These are phyloP conservation scores for Caenorhabditis japonica DNA, from an alignment of 2,888 invertebrate genomes.

Conservation along the genomic window DNA sequence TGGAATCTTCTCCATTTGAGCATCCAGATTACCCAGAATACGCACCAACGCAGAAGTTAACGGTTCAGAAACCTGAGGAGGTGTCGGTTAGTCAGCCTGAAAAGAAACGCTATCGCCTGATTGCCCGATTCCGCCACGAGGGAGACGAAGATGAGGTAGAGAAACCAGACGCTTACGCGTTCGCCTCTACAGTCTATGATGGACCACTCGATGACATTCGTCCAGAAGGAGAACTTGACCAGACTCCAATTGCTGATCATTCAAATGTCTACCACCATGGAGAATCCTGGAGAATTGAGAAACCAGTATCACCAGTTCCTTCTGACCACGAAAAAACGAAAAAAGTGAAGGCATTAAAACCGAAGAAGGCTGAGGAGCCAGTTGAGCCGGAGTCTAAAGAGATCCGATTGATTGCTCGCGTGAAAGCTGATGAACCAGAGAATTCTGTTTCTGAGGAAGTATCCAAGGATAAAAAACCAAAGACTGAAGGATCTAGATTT, in stretches of 20 bases:
- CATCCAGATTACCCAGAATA: slow-evolving; percentile 13
- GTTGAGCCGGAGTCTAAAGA: slow-evolving; percentile 10
- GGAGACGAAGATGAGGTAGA: slow-evolving; percentile 16
- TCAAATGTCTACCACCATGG: slow-evolving; percentile 52
- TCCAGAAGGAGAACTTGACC: slow-evolving; percentile 24
- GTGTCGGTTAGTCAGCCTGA: no score
- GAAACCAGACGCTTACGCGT: slow-evolving; percentile 19
- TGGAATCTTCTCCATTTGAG: slow-evolving; percentile 11
- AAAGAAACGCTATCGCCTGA: neutral
- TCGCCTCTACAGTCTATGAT: neutral
- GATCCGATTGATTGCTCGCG: slow-evolving; percentile 17
- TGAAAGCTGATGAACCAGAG: slow-evolving; percentile 11
- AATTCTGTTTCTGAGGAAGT: neutral
- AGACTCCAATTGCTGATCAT: slow-evolving; percentile 22
- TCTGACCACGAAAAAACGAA: slow-evolving; percentile 12
- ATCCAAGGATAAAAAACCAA: slow-evolving; percentile 8
- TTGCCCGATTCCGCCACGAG: slow-evolving; percentile 6
- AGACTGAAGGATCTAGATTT: neutral
- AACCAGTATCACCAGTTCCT: slow-evolving; percentile 6
- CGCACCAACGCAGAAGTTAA: neutral
- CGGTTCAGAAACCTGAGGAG: neutral
- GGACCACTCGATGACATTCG: no score
- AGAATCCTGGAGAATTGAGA: slow-evolving; percentile 30
- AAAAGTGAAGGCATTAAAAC: slow-evolving; percentile 34
- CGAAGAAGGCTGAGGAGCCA: slow-evolving; percentile 6